Evolutionary conservation across 2,797 vertebrate species (phyloP).

Genomic region (Neoniphon sammara): DNA sequence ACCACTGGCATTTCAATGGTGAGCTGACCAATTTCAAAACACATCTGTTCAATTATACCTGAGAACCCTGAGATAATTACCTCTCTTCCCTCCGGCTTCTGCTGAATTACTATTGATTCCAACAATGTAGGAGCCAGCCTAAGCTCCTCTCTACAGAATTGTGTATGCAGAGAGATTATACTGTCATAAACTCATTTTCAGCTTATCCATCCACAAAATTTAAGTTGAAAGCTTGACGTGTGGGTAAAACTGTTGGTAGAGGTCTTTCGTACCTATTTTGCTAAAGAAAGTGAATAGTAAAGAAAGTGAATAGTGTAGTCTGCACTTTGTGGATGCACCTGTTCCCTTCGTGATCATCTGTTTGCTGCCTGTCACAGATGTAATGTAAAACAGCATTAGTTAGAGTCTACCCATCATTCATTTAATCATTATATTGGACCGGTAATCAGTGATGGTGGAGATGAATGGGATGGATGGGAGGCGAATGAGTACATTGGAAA

Average conservation of each 20-base stretch:
- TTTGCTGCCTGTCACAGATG: background rate
- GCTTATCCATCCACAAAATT: slow-evolving; percentile 19
- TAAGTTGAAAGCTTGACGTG: slow-evolving; percentile 44
- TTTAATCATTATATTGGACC: no score
- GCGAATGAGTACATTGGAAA: no score
- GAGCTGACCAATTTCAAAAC: slow-evolving; percentile 76
- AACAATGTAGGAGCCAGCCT: slow-evolving; percentile 50
- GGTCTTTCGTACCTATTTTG: background rate
- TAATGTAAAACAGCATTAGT: background rate
- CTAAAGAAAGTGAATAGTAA: background rate
- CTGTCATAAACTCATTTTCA: slow-evolving; percentile 57
- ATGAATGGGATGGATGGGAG: no score
- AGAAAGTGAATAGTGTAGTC: background rate
- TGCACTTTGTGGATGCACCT: background rate
- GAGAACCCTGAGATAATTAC: slow-evolving; percentile 77
- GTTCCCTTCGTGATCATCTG: background rate
- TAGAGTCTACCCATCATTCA: background rate
- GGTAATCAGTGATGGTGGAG: no score
- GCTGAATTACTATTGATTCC: slow-evolving; percentile 74
- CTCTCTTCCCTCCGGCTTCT: slow-evolving; percentile 73
- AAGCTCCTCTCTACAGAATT: slow-evolving; percentile 54
- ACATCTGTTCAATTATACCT: slow-evolving; percentile 80
- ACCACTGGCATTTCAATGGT: slow-evolving; percentile 67
- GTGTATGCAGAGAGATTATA: slow-evolving; percentile 61
- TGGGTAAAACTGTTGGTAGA: slow-evolving; percentile 42